Percentiles rank a stretch among this genome's conserved stretches.
Evolutionary conservation across 2,113 vertebrate species (phyloP).

Genomic region (Zosterops pallidus): DNA sequence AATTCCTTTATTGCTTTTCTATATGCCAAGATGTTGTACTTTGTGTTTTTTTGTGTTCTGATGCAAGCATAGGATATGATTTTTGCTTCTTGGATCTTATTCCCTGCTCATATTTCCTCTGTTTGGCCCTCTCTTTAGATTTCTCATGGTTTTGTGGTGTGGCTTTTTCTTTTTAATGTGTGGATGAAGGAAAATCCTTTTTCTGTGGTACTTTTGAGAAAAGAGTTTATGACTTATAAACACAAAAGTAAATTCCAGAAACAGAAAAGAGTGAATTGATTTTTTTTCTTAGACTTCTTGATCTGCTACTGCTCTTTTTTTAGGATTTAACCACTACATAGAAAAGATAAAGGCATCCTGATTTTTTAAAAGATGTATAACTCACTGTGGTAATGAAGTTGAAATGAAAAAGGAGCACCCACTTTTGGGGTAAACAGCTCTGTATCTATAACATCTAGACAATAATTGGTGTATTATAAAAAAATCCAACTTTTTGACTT

Average conservation of each 20-base stretch:
- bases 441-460: not conserved
- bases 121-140: not conserved
- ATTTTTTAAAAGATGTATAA: not conserved
- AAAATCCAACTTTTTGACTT: not conserved
- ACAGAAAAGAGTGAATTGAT: constrained; percentile 22
- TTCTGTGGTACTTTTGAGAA: not conserved
- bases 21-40: not conserved
- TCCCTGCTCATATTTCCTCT: not conserved
- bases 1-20: not conserved
- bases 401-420: constrained; percentile 18
- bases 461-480: not conserved
- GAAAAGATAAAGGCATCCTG: not conserved
- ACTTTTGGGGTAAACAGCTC: not conserved
- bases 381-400: constrained; percentile 9
- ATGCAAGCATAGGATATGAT: not conserved
- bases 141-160: not conserved
- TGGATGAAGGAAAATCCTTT: not conserved
- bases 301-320: not conserved
- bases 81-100: not conserved
- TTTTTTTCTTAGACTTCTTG: not conserved
- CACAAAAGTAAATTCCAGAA: constrained; percentile 30
- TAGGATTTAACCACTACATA: not conserved
- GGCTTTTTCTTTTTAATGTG: not conserved
- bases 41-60: not conserved
- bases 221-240: not conserved